phyloP scores from a whole-genome alignment of 53 echinoderm and acorn worm species.

The Holothuria leucospilota region DNA sequence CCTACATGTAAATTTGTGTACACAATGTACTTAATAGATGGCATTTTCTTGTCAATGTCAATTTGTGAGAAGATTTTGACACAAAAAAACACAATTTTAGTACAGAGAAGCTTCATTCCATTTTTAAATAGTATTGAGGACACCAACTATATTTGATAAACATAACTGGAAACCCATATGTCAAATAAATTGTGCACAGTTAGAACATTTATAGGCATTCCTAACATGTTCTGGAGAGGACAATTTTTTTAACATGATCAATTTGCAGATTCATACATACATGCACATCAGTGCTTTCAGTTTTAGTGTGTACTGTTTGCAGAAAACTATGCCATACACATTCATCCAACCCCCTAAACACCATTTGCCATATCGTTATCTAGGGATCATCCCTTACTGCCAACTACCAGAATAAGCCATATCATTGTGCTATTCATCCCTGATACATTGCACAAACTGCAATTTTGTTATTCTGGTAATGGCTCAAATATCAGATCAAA shows the following conservation, averaged over 20 bases:
- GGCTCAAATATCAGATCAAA: not conserved
- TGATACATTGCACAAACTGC: not conserved
- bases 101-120: not conserved
- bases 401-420: not conserved
- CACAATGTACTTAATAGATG: not conserved
- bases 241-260: constrained; percentile 13
- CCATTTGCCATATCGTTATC: constrained; percentile 4
- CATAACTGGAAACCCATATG: not conserved
- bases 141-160: not conserved
- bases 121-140: not conserved
- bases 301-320: not conserved
- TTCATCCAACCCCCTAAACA: not conserved
- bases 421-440: not conserved
- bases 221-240: constrained; percentile 10
- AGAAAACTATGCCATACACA: not conserved
- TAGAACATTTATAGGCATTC: not conserved
- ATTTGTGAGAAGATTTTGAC: not conserved
- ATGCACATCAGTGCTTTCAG: not conserved
- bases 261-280: not conserved
- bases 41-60: constrained; percentile 2
- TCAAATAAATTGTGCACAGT: constrained; percentile 6
- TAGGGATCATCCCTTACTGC: not conserved
- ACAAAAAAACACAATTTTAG: not conserved
- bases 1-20: not conserved
- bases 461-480: constrained; percentile 3